These are phyloP conservation scores for Campylomormyrus tamandua DNA, from an alignment of 2,113 vertebrate species.

Conservation along the genomic window DNA sequence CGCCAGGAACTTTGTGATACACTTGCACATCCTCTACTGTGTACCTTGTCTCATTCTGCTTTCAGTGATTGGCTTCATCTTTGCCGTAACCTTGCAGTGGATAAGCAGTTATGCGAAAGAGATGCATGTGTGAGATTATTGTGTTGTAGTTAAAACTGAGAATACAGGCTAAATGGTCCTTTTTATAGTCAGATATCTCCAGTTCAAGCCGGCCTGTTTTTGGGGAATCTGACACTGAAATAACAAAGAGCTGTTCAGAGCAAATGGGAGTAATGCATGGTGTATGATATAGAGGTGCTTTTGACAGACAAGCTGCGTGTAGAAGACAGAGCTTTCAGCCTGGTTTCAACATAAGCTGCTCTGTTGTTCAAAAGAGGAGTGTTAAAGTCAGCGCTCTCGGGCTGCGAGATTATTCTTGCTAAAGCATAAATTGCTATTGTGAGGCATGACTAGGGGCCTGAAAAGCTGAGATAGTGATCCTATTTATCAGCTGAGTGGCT, in stretches of 20 bases:
- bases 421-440: conserved; percentile 48
- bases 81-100: not conserved
- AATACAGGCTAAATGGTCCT: not conserved
- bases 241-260: not conserved
- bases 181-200: not conserved
- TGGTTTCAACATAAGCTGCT: not conserved
- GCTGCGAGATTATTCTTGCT: conserved; percentile 57
- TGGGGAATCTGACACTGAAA: not conserved
- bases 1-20: not conserved
- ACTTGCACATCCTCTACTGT: not conserved
- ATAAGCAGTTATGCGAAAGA: not conserved
- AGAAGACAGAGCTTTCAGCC: not conserved
- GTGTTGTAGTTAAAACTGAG: not conserved
- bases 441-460: conserved; percentile 50
- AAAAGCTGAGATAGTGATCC: conserved; percentile 70
- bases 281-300: not conserved
- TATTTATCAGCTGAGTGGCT: conserved; percentile 75
- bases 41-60: not conserved
- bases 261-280: not conserved
- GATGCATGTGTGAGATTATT: not conserved
- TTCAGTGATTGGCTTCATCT: not conserved
- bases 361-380: conserved; percentile 27
- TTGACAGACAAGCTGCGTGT: not conserved
- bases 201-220: not conserved
- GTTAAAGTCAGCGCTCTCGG: not conserved